phyloP scores from a whole-genome alignment of 2,113 vertebrate genomes.

The Calyptommatus sinebrachiatus region DNA sequence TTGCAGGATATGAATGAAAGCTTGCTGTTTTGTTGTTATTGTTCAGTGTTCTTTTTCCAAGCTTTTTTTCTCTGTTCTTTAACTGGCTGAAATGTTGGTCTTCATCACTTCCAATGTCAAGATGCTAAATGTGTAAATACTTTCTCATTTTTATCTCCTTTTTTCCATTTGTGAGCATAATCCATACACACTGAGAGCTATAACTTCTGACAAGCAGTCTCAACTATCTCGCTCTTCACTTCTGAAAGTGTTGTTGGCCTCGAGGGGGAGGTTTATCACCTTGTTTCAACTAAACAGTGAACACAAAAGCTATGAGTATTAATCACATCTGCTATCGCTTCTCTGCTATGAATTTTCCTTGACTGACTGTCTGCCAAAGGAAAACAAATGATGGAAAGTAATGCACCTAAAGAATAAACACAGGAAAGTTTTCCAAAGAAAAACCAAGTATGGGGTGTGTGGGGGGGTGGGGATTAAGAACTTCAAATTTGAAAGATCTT shows the following conservation, averaged over 20 bases:
- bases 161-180: conserved; percentile 1
- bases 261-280: conserved; percentile 1
- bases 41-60: background rate
- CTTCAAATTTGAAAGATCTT: background rate
- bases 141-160: background rate
- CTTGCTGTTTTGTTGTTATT: background rate
- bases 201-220: background rate
- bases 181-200: background rate
- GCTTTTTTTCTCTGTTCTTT: background rate
- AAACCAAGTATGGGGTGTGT: background rate
- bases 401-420: background rate
- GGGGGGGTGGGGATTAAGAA: background rate
- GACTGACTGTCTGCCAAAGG: background rate
- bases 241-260: background rate
- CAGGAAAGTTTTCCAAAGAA: background rate
- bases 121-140: background rate
- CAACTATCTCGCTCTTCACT: background rate
- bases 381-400: background rate
- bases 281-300: background rate
- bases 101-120: background rate
- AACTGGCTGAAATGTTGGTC: background rate
- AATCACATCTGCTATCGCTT: background rate
- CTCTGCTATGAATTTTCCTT: background rate
- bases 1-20: background rate
- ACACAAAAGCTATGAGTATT: background rate